Evolutionary conservation across 1,140 invertebrate species (phyloP).

Genomic region (Lutraria rhynchaena): DNA sequence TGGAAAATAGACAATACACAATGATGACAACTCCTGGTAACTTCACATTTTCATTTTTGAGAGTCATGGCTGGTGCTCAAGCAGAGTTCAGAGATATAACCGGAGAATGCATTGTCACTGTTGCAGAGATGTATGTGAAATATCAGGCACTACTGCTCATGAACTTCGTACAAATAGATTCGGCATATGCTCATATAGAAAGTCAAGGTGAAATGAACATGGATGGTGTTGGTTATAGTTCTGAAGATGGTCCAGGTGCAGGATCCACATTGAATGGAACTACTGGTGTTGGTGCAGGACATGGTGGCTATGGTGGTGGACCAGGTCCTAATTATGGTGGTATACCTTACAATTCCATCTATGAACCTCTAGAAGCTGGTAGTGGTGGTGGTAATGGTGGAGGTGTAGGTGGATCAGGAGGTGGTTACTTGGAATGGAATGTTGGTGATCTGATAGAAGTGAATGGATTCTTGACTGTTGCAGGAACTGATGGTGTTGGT

Average conservation of each 20-base stretch:
- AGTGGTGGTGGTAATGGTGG: slow-evolving; percentile 74
- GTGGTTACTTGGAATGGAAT: slow-evolving; percentile 71
- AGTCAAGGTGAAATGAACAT: slow-evolving; percentile 71
- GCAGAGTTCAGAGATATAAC: slow-evolving; percentile 70
- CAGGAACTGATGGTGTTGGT: slow-evolving; percentile 64
- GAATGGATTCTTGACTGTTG: slow-evolving; percentile 68
- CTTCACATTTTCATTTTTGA: slow-evolving; percentile 68
- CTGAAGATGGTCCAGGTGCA: slow-evolving; percentile 67
- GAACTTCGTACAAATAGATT: slow-evolving; percentile 70
- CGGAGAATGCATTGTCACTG: slow-evolving; percentile 64
- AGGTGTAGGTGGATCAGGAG: slow-evolving; percentile 69
- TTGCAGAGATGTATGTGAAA: slow-evolving; percentile 69
- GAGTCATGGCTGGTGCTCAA: slow-evolving; percentile 64
- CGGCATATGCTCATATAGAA: slow-evolving; percentile 69
- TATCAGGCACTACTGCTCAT: slow-evolving; percentile 71
- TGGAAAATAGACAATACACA: slow-evolving; percentile 69
- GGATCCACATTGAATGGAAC: slow-evolving; percentile 60
- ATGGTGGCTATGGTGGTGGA: slow-evolving; percentile 75
- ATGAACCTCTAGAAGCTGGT: slow-evolving; percentile 65
- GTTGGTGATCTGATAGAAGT: slow-evolving; percentile 69
- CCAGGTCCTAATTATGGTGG: slow-evolving; percentile 72
- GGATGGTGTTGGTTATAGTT: slow-evolving; percentile 62
- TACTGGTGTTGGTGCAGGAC: slow-evolving; percentile 69
- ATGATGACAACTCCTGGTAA: slow-evolving; percentile 71
- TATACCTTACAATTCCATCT: slow-evolving; percentile 72